Percentiles rank a stretch among this genome's conserved stretches.
Conservation (phyloP, 2,888 invertebrate genomes). For the Scaptomyza flava region DNA sequence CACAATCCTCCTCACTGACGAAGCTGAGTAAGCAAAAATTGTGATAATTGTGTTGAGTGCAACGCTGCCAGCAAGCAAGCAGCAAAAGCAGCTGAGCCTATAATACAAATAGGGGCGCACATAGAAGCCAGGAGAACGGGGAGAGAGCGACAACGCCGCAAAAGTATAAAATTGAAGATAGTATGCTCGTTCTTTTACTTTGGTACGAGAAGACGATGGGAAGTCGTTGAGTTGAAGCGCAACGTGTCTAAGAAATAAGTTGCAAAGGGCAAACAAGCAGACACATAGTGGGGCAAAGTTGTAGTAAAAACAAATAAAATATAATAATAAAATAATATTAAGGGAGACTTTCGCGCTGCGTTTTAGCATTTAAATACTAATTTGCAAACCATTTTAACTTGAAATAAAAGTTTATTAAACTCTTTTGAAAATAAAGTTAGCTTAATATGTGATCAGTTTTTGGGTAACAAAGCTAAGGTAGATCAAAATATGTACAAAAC, state of each 20-base stretch:
- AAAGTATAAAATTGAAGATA: slow-evolving; percentile 69
- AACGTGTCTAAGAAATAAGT: slow-evolving; percentile 62
- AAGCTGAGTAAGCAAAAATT: slow-evolving; percentile 79
- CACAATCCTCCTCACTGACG: slow-evolving; percentile 54
- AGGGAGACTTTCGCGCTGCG: too few relatives aligned
- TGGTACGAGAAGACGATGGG: slow-evolving; percentile 24
- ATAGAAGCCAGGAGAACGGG: background rate
- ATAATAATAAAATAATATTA: background rate
- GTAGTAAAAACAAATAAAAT: background rate
- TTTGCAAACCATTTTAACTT: background rate
- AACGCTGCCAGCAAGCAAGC: slow-evolving; percentile 28
- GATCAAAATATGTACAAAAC: slow-evolving; percentile 22
- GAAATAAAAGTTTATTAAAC: too few relatives aligned
- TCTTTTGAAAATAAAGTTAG: too few relatives aligned
- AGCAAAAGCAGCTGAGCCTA: slow-evolving; percentile 39
- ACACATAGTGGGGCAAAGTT: slow-evolving; percentile 48
- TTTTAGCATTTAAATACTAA: too few relatives aligned
- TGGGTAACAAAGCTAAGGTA: slow-evolving; percentile 13
- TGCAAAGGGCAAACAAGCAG: slow-evolving; percentile 55
- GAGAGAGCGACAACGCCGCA: slow-evolving; percentile 33
- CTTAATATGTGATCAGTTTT: too few relatives aligned
- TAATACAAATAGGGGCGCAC: slow-evolving; percentile 31
- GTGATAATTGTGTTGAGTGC: slow-evolving; percentile 79
- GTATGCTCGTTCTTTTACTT: slow-evolving; percentile 35
- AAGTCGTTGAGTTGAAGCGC: slow-evolving; percentile 65